A percentile compares a stretch with the other conserved stretches of the same genome.
Conservation (phyloP, 1,140 invertebrate genomes). For the Pseudomyrmex cubaensis region DNA sequence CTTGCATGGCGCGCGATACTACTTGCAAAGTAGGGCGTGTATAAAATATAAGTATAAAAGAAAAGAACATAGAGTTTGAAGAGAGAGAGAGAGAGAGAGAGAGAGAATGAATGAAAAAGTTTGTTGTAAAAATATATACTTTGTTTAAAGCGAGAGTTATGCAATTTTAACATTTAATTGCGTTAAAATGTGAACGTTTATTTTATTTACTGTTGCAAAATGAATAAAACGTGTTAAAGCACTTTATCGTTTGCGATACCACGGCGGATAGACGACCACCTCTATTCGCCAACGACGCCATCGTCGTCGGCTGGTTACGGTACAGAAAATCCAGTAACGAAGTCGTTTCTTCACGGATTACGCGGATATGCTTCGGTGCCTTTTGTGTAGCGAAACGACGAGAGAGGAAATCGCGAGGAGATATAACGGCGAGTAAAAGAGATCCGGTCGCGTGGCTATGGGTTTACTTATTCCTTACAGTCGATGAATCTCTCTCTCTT, state of each 20-base stretch:
- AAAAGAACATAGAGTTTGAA: background rate
- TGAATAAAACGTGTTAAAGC: constrained; percentile 45
- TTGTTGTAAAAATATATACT: too few species aligned
- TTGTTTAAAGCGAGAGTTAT: too few species aligned
- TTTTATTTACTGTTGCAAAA: constrained; percentile 32
- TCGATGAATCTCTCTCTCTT: constrained; percentile 46
- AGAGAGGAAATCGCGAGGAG: background rate
- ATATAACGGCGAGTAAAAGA: constrained; percentile 12
- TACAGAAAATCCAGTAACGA: constrained; percentile 67
- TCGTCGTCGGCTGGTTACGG: constrained; percentile 44
- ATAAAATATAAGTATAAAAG: constrained; percentile 46
- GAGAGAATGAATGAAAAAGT: background rate
- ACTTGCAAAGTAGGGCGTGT: constrained; percentile 56
- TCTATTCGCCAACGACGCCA: constrained; percentile 28
- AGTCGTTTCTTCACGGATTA: constrained; percentile 67
- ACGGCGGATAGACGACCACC: constrained; percentile 14
- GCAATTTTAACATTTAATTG: too few species aligned
- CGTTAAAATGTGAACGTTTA: background rate
- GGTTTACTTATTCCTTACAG: constrained; percentile 67
- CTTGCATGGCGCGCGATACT: constrained; percentile 24
- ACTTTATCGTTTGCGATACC: constrained; percentile 25
- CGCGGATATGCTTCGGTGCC: constrained; percentile 45
- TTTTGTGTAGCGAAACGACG: constrained; percentile 37
- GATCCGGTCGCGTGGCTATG: constrained; percentile 19
- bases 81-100: background rate